Conservation (phyloP, 2,888 invertebrate species). For the Polyommatus icarus region DNA sequence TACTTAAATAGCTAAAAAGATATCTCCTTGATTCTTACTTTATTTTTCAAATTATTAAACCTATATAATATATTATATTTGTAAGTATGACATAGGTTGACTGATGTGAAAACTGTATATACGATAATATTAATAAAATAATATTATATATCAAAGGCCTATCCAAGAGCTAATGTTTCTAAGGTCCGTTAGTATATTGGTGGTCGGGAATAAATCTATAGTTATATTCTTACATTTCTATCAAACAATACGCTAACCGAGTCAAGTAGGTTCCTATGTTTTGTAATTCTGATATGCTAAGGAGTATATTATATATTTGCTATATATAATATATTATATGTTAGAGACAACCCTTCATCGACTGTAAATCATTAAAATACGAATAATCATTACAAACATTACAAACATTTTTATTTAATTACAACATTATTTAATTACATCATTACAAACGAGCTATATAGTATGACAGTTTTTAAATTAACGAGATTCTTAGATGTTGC, state of each 20-base stretch:
- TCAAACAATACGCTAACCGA: neutral
- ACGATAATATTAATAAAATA: neutral
- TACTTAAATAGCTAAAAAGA: neutral
- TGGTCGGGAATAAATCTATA: neutral
- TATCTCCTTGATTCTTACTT: neutral
- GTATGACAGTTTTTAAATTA: no score
- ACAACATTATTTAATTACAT: no score
- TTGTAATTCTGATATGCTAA: neutral
- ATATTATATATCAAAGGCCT: neutral
- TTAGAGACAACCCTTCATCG: neutral
- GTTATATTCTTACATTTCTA: no score
- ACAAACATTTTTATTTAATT: no score
- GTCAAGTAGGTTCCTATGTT: neutral
- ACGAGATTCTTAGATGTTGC: no score
- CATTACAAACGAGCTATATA: no score
- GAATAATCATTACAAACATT: no score
- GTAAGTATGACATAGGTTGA: neutral
- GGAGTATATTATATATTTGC: neutral
- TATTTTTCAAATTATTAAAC: neutral
- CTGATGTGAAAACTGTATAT: conserved; percentile 12
- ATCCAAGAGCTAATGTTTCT: neutral
- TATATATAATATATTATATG: neutral
- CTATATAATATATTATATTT: neutral
- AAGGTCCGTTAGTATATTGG: neutral
- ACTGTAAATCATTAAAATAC: neutral